These are phyloP conservation scores for Rhagoletis pomonella DNA, from an alignment of 1,140 invertebrate genomes.

Conservation along the genomic window DNA sequence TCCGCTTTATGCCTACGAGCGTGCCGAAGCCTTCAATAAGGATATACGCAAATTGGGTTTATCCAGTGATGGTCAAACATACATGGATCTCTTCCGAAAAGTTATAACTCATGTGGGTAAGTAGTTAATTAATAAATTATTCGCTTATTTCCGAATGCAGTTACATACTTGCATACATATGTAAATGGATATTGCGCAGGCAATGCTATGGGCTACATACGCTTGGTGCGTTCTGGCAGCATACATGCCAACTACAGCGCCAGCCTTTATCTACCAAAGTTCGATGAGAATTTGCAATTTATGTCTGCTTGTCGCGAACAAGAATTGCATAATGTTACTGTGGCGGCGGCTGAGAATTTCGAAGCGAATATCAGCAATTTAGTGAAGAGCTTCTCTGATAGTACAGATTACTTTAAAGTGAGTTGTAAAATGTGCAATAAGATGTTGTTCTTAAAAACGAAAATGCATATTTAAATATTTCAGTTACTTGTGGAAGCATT, in stretches of 20 bases:
- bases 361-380: constrained; percentile 87
- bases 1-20: constrained; percentile 87
- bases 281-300: constrained; percentile 83
- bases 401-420: constrained; percentile 95
- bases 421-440: neutral
- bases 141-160: too few relatives aligned
- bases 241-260: constrained; percentile 94
- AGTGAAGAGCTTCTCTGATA: constrained; percentile 91
- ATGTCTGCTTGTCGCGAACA: constrained; percentile 77
- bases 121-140: constrained; percentile 55
- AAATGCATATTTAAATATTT: constrained; percentile 57
- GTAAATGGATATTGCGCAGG: constrained; percentile 75
- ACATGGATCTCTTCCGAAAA: constrained; percentile 94
- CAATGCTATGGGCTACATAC: constrained; percentile 97
- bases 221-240: constrained; percentile 95
- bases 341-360: constrained; percentile 82
- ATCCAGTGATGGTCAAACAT: constrained; percentile 87
- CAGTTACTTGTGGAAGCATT: constrained; percentile 94
- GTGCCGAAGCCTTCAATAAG: constrained; percentile 96
- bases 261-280: constrained; percentile 91
- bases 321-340: constrained; percentile 78
- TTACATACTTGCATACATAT: too few relatives aligned
- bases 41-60: constrained; percentile 93
- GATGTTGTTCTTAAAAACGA: neutral
- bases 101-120: constrained; percentile 93